Percentiles rank a stretch among this genome's conserved stretches.
Conservation (phyloP, 2,113 vertebrate genomes). For the Etia nguti region DNA sequence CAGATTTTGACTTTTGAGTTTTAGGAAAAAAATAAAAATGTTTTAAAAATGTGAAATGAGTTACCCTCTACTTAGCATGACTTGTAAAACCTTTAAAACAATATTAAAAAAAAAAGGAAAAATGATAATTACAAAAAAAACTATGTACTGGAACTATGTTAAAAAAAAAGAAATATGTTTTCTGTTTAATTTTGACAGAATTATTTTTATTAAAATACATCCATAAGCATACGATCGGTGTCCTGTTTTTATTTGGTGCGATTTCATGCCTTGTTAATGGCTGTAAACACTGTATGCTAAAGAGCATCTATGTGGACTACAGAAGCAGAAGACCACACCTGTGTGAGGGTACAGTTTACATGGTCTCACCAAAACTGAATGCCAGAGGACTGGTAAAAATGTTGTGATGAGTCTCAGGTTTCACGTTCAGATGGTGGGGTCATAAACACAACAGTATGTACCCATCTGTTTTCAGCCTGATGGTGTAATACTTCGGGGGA, state of each 20-base stretch:
- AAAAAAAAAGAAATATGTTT: conserved; percentile 80
- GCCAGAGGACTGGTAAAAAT: neutral
- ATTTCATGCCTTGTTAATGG: too few species aligned
- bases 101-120: conserved; percentile 58
- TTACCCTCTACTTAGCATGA: conserved; percentile 92
- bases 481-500: neutral
- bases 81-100: conserved; percentile 84
- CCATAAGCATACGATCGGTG: conserved; percentile 76
- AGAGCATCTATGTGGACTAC: neutral
- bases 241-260: conserved; percentile 7
- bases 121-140: conserved; percentile 67
- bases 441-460: neutral
- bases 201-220: conserved; percentile 99
- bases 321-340: neutral
- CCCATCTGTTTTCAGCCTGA: neutral
- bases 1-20: conserved; percentile 80
- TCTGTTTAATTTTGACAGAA: conserved; percentile 99
- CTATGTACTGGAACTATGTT: conserved; percentile 90
- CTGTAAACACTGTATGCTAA: neutral
- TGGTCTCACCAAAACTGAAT: neutral
- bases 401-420: neutral
- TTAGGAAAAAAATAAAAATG: conserved; percentile 65
- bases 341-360: neutral
- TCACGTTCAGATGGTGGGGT: neutral
- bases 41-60: conserved; percentile 77